Evolutionary conservation across 1,140 invertebrate genomes (phyloP), one percentile per base, ranked within the genome.

Genomic region (Spodoptera litura): DNA sequence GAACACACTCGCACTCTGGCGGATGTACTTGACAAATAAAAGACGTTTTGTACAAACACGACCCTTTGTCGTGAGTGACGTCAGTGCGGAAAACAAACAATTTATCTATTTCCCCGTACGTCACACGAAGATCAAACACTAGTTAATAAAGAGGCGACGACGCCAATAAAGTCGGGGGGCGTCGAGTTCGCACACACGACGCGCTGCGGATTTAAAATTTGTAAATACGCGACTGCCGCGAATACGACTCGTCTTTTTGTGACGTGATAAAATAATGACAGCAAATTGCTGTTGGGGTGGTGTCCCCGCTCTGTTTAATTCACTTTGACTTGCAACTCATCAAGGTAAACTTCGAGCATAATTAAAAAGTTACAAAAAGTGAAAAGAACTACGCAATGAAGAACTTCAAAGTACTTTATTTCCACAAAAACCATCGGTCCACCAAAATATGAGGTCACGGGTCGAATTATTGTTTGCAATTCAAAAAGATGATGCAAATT

Each of bases 401-500:
- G n/a, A 8, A n/a, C 49, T n/a, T 38, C 27, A 68, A 68, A 58
- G 11, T 31, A 55, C 31, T 12, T 13, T 20, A 31, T 6, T 10
- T 49, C 4, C 10, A 27, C 12, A 44, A 58, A 55, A 27, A 11
- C 13, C 59, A 64, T 53, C 49, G 55, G 11, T 11, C 55, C 44
- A 13, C 4, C 6, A 56, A 68, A 77, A 44, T 4, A 58, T 68
- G 49, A 77, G 74, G 52, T 68, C 62, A 68, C 35, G 27, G 62
- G 62, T 52, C 35, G 62, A 53, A 25, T 51, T 66, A 68, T 66
- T 77, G 62, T 77, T 77, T 66, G 74, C 31, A 68, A 77, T 62
- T 27, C 51, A 56, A 77, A 77, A 77, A 90, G 90, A 92, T 87
- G 92, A 93, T 93, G 92, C 93, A 94, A 94, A 94, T 94, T 94